These are phyloP conservation scores for Piaya cayana DNA, from an alignment of 2,113 vertebrate species.

Conservation along the genomic window DNA sequence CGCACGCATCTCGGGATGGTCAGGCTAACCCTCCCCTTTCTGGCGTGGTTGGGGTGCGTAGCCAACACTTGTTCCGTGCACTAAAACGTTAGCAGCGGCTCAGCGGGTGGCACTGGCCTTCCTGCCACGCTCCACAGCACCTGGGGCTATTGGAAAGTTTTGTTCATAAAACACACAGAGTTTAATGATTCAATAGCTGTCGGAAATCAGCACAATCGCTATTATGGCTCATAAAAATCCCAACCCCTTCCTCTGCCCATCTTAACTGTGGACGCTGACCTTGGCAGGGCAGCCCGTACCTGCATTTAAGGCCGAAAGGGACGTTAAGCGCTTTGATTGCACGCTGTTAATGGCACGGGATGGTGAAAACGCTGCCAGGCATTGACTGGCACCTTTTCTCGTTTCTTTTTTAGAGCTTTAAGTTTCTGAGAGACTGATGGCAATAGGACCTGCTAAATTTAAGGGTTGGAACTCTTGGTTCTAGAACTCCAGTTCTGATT, in stretches of 20 bases:
- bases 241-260: background rate
- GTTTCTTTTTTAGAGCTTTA: constrained; percentile 74
- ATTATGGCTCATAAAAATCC: background rate
- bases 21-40: background rate
- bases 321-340: background rate
- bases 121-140: background rate
- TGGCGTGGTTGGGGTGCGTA: background rate
- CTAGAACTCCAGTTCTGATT: constrained; percentile 72
- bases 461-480: constrained; percentile 79
- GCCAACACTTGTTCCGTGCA: accelerated
- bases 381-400: constrained; percentile 62
- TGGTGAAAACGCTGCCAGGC: background rate
- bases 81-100: background rate
- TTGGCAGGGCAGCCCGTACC: background rate
- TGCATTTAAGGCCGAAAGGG: accelerated
- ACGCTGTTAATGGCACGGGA: background rate
- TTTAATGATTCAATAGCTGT: background rate
- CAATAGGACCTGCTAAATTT: constrained; percentile 79
- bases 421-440: constrained; percentile 80
- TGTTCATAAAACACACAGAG: background rate
- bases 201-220: accelerated
- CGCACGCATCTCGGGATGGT: background rate
- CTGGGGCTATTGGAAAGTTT: background rate
- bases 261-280: background rate
- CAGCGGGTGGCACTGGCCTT: background rate